A percentile compares a stretch with the other conserved stretches of the same genome.
These are phyloP conservation scores for Spondyliosoma cantharus DNA, from an alignment of 2,797 vertebrate species.

Conservation along the genomic window DNA sequence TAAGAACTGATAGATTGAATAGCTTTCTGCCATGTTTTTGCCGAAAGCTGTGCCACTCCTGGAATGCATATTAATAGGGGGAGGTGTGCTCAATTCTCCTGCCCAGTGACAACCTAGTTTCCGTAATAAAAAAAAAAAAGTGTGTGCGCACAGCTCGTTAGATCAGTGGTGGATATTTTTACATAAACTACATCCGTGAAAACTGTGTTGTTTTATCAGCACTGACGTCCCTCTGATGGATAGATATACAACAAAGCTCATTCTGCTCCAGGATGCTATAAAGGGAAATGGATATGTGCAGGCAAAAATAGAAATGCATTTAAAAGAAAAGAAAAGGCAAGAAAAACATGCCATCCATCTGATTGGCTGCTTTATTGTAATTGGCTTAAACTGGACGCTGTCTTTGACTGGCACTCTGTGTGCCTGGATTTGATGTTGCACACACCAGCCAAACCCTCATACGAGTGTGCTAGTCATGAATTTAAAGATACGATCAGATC, in stretches of 20 bases:
- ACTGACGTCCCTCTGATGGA: conserved; percentile 10
- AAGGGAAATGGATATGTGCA: conserved; percentile 24
- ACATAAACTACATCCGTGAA: background rate
- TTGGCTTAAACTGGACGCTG: conserved; percentile 38
- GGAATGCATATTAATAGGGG: conserved; percentile 29
- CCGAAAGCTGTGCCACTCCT: conserved; percentile 18
- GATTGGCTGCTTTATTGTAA: conserved; percentile 58
- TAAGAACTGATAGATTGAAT: background rate
- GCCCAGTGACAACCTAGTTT: conserved; percentile 48
- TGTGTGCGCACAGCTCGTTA: conserved; percentile 21
- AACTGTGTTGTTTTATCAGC: background rate
- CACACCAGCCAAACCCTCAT: conserved; percentile 7
- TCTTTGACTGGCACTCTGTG: conserved; percentile 19
- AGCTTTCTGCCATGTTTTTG: background rate
- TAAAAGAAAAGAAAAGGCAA: conserved; percentile 24
- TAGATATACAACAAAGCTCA: background rate
- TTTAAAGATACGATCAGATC: conserved; percentile 4
- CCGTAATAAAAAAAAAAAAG: conserved; percentile 18
- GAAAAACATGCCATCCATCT: conserved; percentile 23
- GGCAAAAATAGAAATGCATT: conserved; percentile 17
- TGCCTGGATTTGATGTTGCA: conserved; percentile 22
- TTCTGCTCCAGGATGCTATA: conserved; percentile 13
- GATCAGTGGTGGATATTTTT: conserved; percentile 32
- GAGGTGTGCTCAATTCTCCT: conserved; percentile 26
- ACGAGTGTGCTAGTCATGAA: background rate